phyloP scores from a whole-genome alignment of 2,113 vertebrate genomes.

The Tringa solitaria region DNA sequence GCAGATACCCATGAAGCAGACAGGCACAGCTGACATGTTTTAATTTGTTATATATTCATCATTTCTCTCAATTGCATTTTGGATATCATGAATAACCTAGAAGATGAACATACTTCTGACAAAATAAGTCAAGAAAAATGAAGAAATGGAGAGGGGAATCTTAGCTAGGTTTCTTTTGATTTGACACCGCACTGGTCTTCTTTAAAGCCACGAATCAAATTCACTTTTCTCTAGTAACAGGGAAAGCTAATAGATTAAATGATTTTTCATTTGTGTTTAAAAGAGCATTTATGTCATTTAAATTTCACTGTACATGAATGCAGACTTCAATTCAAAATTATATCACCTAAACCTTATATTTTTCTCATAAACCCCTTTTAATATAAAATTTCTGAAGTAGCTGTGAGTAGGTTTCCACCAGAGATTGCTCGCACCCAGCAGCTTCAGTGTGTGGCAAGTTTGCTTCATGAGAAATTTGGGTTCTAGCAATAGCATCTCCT shows the following conservation, averaged over 20 bases:
- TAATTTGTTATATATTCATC: neutral
- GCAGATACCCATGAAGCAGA: neutral
- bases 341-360: neutral
- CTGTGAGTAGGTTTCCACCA: neutral
- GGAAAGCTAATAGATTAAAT: neutral
- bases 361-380: neutral
- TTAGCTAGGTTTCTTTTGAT: neutral
- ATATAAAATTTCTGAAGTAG: neutral
- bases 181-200: neutral
- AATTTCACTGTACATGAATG: neutral
- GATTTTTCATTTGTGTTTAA: neutral
- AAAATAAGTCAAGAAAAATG: neutral
- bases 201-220: neutral
- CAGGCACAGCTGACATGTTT: rapidly evolving
- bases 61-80: neutral
- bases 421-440: neutral
- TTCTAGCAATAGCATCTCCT: neutral
- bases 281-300: neutral
- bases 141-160: neutral
- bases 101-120: neutral
- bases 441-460: neutral
- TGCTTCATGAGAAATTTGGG: neutral
- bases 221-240: neutral
- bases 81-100: neutral
- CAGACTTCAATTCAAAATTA: neutral